Base-by-base conservation (phyloP, 1,140 invertebrate species). In the Ephestia elutella region DNA sequence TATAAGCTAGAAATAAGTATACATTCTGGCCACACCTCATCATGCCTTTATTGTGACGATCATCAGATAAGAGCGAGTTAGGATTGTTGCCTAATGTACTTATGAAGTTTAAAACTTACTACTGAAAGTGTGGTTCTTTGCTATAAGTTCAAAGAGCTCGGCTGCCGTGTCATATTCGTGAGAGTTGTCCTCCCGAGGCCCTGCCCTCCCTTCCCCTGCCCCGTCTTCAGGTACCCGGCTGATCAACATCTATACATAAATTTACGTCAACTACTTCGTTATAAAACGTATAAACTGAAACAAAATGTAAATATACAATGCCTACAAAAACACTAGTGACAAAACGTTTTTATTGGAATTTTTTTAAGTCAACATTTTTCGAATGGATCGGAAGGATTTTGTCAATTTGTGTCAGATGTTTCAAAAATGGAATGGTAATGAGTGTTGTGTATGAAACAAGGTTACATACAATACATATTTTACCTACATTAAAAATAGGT, bases 341-440 rank as follows among this genome's bases (percentile, higher is more conserved):
- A 71, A 75, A 75, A 75, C 60, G 57, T 75, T 59, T 64, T 62
- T 70, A 74, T 80, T 78, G 70, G 70, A 76, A 82, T 75, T 74
- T 75, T 82, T 50, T 77, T 60, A 64, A 65, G 63, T 65, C 65
- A 62, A 67, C 69, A 77, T 76, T 76, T 44, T 70, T 73, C 60
- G 68, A 68, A 69, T 21, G 5, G 20, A 65, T 63, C 54, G 63
- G 62, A 65, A 44, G 38, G 38, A 44, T 15, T 44, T n/a, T 44
- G 38, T 44, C 38, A 44, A 66, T 57, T 17, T 28, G 25, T 62
- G 68, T 65, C 56, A 70, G 0, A 32, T 57, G 25, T 15, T 73
- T 75, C 64, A 49, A 68, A 71, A 57, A 64, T 71, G 21, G 69
- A 73, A 68, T 15, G 7, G 17, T 25, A 35, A 53, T 21, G 11